A percentile compares a stretch with the other conserved stretches of the same genome.
Evolutionary conservation across 2,797 vertebrate genomes (phyloP).

Genomic region (Leptodactylus fallax): DNA sequence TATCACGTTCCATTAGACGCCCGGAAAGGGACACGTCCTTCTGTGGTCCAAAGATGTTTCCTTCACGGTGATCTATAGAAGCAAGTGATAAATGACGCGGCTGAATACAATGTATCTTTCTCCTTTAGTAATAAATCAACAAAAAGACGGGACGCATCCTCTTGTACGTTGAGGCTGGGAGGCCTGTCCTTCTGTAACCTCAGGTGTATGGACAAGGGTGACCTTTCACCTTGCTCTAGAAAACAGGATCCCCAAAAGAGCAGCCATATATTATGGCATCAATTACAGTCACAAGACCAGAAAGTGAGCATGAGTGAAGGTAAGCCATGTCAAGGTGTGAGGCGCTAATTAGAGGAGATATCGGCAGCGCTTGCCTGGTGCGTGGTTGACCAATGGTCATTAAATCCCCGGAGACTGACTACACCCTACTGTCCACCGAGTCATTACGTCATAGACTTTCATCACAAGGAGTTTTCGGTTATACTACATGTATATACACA

Average conservation of each 20-base stretch:
- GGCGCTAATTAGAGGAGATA: slow-evolving; percentile 27
- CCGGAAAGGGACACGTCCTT: slow-evolving; percentile 59
- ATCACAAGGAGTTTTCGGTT: too few relatives aligned
- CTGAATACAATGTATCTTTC: slow-evolving; percentile 71
- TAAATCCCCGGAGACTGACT: neutral
- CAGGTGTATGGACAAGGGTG: slow-evolving; percentile 18
- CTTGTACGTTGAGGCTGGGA: slow-evolving; percentile 62
- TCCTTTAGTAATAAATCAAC: slow-evolving; percentile 75
- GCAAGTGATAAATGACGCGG: slow-evolving; percentile 76
- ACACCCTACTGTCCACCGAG: too few relatives aligned
- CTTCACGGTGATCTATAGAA: slow-evolving; percentile 71
- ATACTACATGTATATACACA: too few relatives aligned
- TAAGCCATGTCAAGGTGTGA: neutral
- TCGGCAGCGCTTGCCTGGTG: neutral
- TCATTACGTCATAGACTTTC: too few relatives aligned
- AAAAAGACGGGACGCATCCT: slow-evolving; percentile 69
- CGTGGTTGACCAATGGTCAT: neutral
- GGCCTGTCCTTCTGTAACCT: slow-evolving; percentile 61
- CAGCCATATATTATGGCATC: slow-evolving; percentile 17
- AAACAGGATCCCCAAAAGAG: slow-evolving; percentile 35
- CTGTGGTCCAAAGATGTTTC: slow-evolving; percentile 64
- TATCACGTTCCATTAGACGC: slow-evolving; percentile 58
- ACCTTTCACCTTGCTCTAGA: slow-evolving; percentile 48
- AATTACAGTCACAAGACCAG: slow-evolving; percentile 26
- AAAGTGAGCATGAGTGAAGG: neutral